These are phyloP conservation scores for Spongia lamella DNA, from an alignment of 37 sponge, comb jelly and placozoan species.

Conservation along the genomic window DNA sequence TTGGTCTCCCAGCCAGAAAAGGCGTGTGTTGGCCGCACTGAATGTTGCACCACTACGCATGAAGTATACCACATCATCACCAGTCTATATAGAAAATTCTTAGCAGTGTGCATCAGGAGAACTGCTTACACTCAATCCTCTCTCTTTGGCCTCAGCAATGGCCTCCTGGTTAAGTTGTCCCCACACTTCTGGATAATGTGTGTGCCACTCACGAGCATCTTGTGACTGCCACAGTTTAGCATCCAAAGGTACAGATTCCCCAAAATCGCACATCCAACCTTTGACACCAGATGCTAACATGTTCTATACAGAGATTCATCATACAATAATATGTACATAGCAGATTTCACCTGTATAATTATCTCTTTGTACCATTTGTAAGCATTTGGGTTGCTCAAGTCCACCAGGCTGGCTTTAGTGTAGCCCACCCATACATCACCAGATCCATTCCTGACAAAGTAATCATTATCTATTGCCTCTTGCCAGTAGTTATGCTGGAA, in stretches of 20 bases:
- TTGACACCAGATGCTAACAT: conserved; percentile 66
- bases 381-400: conserved; percentile 68
- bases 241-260: conserved; percentile 72
- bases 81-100: background rate
- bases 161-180: conserved; percentile 61
- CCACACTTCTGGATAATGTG: conserved; percentile 61
- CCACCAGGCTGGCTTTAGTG: conserved; percentile 47
- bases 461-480: conserved; percentile 59
- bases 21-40: conserved; percentile 33
- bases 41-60: conserved; percentile 65
- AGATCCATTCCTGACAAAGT: conserved; percentile 45
- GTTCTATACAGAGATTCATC: conserved; percentile 39
- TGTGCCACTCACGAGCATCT: conserved; percentile 38
- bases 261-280: conserved; percentile 87
- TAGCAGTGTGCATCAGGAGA: background rate
- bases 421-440: conserved; percentile 75
- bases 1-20: conserved; percentile 84
- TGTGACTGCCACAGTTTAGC: conserved; percentile 16
- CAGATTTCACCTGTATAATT: conserved; percentile 40
- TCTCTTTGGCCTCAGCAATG: conserved; percentile 14
- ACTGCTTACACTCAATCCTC: background rate
- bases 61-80: conserved; percentile 65
- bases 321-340: background rate
- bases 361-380: conserved; percentile 67
- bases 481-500: conserved; percentile 71